A percentile compares a stretch with the other conserved stretches of the same genome.
Conservation (phyloP, 2,113 vertebrate species). For the Chinchilla lanigera region DNA sequence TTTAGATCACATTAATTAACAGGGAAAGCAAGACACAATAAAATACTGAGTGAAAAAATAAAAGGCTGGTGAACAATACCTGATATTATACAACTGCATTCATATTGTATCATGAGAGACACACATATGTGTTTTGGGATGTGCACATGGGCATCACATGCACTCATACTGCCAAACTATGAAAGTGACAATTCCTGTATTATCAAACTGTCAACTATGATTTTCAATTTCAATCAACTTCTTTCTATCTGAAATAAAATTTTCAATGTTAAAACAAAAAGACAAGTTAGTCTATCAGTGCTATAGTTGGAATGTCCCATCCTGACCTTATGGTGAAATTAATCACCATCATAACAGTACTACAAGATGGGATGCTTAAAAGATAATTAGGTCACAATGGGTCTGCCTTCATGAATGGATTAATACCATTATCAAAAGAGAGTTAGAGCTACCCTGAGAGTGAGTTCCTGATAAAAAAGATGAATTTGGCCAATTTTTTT, state of each 20-base stretch:
- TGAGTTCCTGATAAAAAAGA: background rate
- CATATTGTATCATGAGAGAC: background rate
- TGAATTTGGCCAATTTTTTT: background rate
- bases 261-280: slow-evolving; percentile 24
- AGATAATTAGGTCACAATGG: background rate
- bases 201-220: background rate
- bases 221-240: slow-evolving; percentile 35
- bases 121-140: background rate
- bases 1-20: slow-evolving; percentile 37
- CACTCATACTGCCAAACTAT: background rate
- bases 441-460: background rate
- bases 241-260: slow-evolving; percentile 45
- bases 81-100: background rate
- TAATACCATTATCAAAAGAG: background rate
- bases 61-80: background rate
- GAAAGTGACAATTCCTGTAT: background rate
- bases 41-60: background rate
- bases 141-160: background rate
- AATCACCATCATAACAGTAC: background rate
- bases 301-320: background rate
- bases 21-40: background rate
- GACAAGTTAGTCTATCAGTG: background rate
- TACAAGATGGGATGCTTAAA: background rate
- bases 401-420: background rate
- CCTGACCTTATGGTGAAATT: background rate